Evolutionary conservation across 2,888 invertebrate species (phyloP).

Genomic region (Molorchus minor): DNA sequence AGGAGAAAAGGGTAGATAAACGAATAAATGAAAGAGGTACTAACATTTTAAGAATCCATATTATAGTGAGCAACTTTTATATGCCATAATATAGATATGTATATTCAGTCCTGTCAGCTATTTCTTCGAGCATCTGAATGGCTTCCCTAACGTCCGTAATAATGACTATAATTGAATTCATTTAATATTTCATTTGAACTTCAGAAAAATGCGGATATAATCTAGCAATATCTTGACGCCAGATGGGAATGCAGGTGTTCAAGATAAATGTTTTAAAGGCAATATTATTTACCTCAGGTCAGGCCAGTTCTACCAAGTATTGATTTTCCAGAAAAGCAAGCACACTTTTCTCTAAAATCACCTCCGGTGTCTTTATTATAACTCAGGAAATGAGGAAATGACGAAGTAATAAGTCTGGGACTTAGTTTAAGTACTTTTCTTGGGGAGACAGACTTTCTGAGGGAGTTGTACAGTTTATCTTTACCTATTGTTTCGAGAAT

Average conservation of each 20-base stretch:
- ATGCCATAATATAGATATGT: too few species aligned
- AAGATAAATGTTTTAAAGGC: slow-evolving; percentile 53
- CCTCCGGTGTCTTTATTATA: slow-evolving; percentile 17
- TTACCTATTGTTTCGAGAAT: too few species aligned
- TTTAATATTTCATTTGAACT: not conserved
- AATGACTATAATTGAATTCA: not conserved
- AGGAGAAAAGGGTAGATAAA: too few species aligned
- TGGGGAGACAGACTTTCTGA: too few species aligned
- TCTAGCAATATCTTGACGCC: slow-evolving; percentile 35
- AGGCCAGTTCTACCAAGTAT: slow-evolving; percentile 45
- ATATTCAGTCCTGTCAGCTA: too few species aligned
- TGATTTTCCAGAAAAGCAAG: slow-evolving; percentile 51
- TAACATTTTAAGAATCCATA: too few species aligned
- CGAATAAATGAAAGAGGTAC: too few species aligned
- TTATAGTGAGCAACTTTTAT: too few species aligned
- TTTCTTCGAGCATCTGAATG: not conserved
- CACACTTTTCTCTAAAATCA: slow-evolving; percentile 34
- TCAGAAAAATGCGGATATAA: slow-evolving; percentile 12
- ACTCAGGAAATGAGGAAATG: not conserved
- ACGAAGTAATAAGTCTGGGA: too few species aligned
- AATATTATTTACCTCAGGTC: slow-evolving; percentile 50
- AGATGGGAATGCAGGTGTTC: slow-evolving; percentile 53
- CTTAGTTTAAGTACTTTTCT: too few species aligned
- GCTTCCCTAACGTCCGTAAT: not conserved
- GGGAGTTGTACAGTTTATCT: too few species aligned